A percentile compares a stretch with the other conserved stretches of the same genome.
phyloP scores from a whole-genome alignment of 2,113 vertebrate species.

The Eolophus roseicapilla region DNA sequence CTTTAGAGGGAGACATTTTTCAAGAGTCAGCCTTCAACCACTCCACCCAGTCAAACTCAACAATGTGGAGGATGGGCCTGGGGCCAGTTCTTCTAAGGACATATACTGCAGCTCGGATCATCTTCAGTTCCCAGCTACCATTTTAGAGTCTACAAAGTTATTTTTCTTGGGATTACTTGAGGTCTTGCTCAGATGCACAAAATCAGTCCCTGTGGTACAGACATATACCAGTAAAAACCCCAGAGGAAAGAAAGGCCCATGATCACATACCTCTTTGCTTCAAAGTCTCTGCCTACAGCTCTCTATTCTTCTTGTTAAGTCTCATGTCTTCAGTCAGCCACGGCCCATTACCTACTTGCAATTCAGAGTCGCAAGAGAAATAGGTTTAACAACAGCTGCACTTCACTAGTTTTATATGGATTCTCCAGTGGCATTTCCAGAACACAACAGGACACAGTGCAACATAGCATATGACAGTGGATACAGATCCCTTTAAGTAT shows the following conservation, averaged over 20 bases:
- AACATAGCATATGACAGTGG: accelerated
- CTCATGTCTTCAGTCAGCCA: not conserved
- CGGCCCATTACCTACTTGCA: not conserved
- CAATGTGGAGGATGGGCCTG: not conserved
- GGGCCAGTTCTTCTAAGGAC: not conserved
- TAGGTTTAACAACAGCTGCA: not conserved
- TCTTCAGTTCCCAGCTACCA: not conserved
- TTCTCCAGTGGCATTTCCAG: not conserved
- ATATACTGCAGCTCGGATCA: not conserved
- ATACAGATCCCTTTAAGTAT: not conserved
- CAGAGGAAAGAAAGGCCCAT: not conserved
- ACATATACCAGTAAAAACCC: not conserved
- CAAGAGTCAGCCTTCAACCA: not conserved
- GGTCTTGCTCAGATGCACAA: not conserved
- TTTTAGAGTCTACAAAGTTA: too few species aligned
- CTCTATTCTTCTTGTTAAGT: not conserved
- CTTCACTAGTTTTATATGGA: not conserved
- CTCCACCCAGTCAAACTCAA: not conserved
- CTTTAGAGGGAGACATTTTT: not conserved
- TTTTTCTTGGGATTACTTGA: not conserved
- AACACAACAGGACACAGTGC: not conserved
- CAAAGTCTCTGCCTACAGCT: not conserved
- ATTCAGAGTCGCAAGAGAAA: not conserved
- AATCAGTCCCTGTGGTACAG: not conserved
- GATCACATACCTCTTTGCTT: not conserved